Evolutionary conservation across 2,113 vertebrate genomes (phyloP), one percentile per base, ranked within the genome.

Genomic region (Cygnus buccinator): DNA sequence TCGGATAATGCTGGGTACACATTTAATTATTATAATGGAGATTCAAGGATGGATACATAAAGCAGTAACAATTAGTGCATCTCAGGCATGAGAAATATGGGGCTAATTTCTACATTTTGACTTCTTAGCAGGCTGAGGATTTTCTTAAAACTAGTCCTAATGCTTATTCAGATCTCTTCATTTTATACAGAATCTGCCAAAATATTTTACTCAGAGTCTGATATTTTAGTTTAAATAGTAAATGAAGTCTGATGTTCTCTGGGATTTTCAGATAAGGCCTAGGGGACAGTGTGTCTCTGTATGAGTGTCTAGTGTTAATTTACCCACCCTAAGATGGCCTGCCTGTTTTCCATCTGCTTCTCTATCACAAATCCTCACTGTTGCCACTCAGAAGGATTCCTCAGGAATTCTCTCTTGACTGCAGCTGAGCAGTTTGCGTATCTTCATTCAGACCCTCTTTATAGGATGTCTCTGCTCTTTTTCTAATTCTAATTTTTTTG

Each of bases 21-120:
- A 89, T 84, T 81, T 85, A 93, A 80, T 95, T 89, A 93, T 76
- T 90, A 35, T 87, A 57, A 83, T 44, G 29, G 44, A 67, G 37
- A 63, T 59, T 81, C 81, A 91, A 87, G 35, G 29, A 78, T 68
- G 21, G 13, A 54, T 89, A 28, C 74, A 84, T 74, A 85, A 93
- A 77, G 31, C 28, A 76, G 62, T 43, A 90, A 87, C 86, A 93
- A 82, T 76, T 82, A 94, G 87, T 71, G 20, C 2, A 68, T 44
- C 20, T 72, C 67, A 79, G 57, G 66, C 11, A 68, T 77, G 41
- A 80, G 50, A 90, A 94, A 67, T 52, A 75, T 13, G 7, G 5
- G 22, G 15, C 17, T 61, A 28, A 52, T 66, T 80, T 93, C 33
- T 92, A 15, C 20, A 3, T 72, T 68, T 28, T 52, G 43, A 46